Base-by-base conservation (phyloP, 2,113 vertebrate genomes). In the Rhinolophus ferrumequinum region DNA sequence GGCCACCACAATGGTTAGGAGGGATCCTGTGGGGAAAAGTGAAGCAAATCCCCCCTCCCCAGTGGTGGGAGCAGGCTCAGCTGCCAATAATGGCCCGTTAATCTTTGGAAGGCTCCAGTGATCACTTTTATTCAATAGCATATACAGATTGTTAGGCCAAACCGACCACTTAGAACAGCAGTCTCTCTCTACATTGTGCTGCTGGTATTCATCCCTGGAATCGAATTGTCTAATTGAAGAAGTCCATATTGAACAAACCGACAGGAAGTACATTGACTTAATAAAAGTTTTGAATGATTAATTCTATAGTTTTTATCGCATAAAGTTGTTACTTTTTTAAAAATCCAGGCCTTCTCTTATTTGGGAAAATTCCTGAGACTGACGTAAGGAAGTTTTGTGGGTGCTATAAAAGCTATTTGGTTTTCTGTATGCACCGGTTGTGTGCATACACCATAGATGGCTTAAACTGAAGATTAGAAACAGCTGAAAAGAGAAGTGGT, bases 181-280 rank as follows among this genome's bases (percentile, higher is more conserved):
- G 64, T 91, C 89, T 80, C n/a, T 91, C 89, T 80, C 30, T 91
- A 81, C 75, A 12, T 94, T 66, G 44, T 90, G 62, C 54, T 35
- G 7, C 72, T 86, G 90, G 85, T 84, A 92, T 97, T 97, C 28
- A 97, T 85, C 47, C 90, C 47, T 67, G 35, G 75, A 96, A 95
- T 97, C 88, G 97, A 98, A 79, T 58, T 92, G 62, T 97, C 92
- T 96, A 41, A 96, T 88, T 97, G 92, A 95, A 97, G 97, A 96
- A 62, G 81, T 44, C 67, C 50, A 26, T 84, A 91, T 80, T 11
- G 80, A 44, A 97, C 95, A 96, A 98, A 96, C 82, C 92, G 50
- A 77, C 70, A 96, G 92, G 87, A 96, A 96, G 58, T 38, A 47
- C 9, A 33, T 38, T 77, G 84, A 97, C 94, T 93, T 95, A 83